These are phyloP conservation scores for Diploptera punctata DNA, from an alignment of 2,888 invertebrate genomes.

Conservation along the genomic window DNA sequence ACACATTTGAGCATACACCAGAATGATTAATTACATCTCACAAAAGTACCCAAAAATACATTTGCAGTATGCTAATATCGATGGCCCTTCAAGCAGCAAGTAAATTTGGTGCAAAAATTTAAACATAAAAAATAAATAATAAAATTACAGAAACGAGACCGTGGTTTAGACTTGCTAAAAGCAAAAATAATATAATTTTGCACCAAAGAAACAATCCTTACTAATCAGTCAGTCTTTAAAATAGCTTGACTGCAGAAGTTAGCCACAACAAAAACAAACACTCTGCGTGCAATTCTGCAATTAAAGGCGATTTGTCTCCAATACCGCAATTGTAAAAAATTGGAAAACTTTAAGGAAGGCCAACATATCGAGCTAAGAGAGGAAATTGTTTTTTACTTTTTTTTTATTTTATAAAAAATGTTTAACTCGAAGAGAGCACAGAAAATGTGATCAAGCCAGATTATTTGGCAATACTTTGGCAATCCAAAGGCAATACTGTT, in stretches of 20 bases:
- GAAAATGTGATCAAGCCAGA: not conserved
- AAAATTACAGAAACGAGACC: not conserved
- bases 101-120: not conserved
- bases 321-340: not conserved
- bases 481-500: not conserved
- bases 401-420: not conserved
- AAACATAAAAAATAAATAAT: slow-evolving; percentile 1
- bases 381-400: no score
- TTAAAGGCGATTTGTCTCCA: slow-evolving; percentile 5
- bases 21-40: slow-evolving; percentile 14
- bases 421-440: slow-evolving; percentile 19
- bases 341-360: not conserved
- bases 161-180: not conserved
- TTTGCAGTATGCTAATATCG: not conserved
- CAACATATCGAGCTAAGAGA: slow-evolving; percentile 4
- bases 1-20: slow-evolving; percentile 32
- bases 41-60: slow-evolving; percentile 5
- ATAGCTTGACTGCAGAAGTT: not conserved
- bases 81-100: not conserved
- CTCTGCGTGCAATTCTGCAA: not conserved
- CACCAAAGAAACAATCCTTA: not conserved
- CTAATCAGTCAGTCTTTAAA: slow-evolving; percentile 5
- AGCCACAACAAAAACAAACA: not conserved
- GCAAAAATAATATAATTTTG: not conserved
- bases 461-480: not conserved